Percentiles rank a stretch among this genome's conserved stretches.
These are phyloP conservation scores for Drosophila malerkotliana DNA, from an alignment of 1,140 invertebrate species.

Conservation along the genomic window DNA sequence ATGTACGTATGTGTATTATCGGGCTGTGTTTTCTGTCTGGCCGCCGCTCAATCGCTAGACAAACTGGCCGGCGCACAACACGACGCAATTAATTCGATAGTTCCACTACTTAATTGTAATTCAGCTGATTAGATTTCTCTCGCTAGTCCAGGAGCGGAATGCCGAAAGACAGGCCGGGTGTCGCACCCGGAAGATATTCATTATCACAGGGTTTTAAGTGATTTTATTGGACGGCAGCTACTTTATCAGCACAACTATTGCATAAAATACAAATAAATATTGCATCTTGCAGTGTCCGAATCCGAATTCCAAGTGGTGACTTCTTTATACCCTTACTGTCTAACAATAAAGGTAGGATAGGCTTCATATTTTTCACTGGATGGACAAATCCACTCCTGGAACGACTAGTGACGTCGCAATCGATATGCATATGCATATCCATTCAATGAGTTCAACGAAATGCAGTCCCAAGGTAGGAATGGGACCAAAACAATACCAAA, in stretches of 20 bases:
- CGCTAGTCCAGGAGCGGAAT: conserved; percentile 9
- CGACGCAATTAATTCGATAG: conserved; percentile 12
- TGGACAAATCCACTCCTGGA: conserved; percentile 4
- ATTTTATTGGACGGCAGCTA: neutral
- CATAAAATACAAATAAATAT: neutral
- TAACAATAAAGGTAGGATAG: too few species aligned
- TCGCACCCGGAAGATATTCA: conserved; percentile 9
- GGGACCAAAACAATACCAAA: neutral
- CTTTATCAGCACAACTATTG: neutral
- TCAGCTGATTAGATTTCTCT: conserved; percentile 65
- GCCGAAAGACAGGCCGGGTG: neutral
- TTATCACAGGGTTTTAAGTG: neutral
- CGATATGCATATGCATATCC: neutral
- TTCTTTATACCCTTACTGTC: too few species aligned
- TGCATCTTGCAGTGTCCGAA: neutral
- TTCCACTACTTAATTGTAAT: conserved; percentile 53
- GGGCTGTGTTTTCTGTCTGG: neutral
- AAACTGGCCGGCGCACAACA: neutral
- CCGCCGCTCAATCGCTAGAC: conserved; percentile 17
- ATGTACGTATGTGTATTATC: neutral
- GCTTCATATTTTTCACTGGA: neutral
- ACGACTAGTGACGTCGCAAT: conserved; percentile 6
- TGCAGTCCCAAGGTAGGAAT: neutral
- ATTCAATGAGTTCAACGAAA: conserved; percentile 9
- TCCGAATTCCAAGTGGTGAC: too few species aligned